These are phyloP conservation scores for Ceuthmochares aereus DNA, from an alignment of 2,113 vertebrate species.

Conservation along the genomic window DNA sequence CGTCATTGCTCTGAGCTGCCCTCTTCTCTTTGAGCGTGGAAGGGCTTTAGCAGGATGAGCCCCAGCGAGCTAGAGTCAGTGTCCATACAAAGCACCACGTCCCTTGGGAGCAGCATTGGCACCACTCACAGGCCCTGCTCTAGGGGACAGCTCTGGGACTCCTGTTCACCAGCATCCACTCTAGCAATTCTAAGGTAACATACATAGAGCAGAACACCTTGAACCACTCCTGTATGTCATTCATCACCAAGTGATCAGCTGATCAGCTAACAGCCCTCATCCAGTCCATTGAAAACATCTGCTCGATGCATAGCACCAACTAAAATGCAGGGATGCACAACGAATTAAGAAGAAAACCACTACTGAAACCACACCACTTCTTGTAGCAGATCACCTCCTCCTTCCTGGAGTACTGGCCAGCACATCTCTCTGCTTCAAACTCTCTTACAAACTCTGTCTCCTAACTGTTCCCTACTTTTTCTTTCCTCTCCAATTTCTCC, in stretches of 20 bases:
- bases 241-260: neutral
- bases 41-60: neutral
- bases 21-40: neutral
- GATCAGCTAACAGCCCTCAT: neutral
- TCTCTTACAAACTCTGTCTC: neutral
- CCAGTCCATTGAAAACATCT: neutral
- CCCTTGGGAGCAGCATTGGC: rapidly evolving
- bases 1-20: rapidly evolving
- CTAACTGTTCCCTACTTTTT: neutral
- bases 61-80: neutral
- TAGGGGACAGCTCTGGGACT: rapidly evolving
- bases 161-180: rapidly evolving
- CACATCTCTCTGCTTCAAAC: neutral
- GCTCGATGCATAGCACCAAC: neutral
- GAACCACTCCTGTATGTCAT: rapidly evolving
- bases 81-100: neutral
- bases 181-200: neutral
- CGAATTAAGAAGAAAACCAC: neutral
- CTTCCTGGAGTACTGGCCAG: neutral
- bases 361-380: neutral
- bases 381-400: neutral
- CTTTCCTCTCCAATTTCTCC: neutral
- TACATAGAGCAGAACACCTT: neutral
- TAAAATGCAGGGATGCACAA: neutral
- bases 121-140: rapidly evolving